phyloP scores from a whole-genome alignment of 2,888 invertebrate genomes.

The Aphodius granarius region DNA sequence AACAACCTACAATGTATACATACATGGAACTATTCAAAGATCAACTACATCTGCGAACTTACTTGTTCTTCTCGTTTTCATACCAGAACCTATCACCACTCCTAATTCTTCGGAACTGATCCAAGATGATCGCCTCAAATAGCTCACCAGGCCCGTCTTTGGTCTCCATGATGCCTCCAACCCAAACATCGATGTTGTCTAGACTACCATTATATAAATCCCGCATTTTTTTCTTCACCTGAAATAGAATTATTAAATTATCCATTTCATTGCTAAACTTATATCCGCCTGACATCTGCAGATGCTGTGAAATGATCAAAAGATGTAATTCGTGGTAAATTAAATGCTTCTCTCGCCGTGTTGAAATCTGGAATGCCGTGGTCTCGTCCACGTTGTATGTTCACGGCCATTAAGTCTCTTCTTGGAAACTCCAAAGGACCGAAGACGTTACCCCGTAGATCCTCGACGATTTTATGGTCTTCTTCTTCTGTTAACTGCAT shows the following conservation, averaged over 20 bases:
- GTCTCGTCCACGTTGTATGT: slow-evolving; percentile 60
- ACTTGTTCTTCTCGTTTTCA: slow-evolving; percentile 55
- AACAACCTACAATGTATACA: slow-evolving; percentile 53
- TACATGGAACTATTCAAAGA: neutral
- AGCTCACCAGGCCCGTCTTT: slow-evolving; percentile 56
- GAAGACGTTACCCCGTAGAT: slow-evolving; percentile 60
- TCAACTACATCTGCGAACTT: slow-evolving; percentile 19
- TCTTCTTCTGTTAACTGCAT: slow-evolving; percentile 59
- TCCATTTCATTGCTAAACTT: neutral
- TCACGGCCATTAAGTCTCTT: slow-evolving; percentile 61
- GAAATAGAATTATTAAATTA: slow-evolving; percentile 12
- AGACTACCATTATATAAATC: slow-evolving; percentile 49
- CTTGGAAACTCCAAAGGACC: slow-evolving; percentile 62
- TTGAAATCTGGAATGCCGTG: slow-evolving; percentile 65
- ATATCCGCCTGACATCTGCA: neutral
- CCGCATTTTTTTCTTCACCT: slow-evolving; percentile 38
- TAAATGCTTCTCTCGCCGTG: slow-evolving; percentile 57
- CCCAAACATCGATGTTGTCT: slow-evolving; percentile 59
- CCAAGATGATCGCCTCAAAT: slow-evolving; percentile 56
- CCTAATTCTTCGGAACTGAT: slow-evolving; percentile 60
- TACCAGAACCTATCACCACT: slow-evolving; percentile 64
- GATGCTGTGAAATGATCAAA: slow-evolving; percentile 41
- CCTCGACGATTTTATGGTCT: slow-evolving; percentile 61
- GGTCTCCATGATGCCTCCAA: slow-evolving; percentile 61
- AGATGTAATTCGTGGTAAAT: slow-evolving; percentile 44